Evolutionary conservation across 2,888 invertebrate genomes (phyloP).

Genomic region (Allophyes oxyacanthae): DNA sequence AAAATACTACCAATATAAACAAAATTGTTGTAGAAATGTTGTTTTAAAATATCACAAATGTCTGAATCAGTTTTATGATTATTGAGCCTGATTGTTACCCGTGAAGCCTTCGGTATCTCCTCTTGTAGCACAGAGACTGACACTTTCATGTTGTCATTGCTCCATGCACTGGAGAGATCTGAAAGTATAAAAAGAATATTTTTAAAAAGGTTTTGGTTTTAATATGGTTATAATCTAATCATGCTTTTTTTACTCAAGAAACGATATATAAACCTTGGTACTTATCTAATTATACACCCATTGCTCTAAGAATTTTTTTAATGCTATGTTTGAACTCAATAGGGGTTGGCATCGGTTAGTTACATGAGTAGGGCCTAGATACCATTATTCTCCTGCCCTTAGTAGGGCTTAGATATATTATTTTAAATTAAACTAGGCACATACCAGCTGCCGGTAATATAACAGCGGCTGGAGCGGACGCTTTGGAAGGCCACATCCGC

Average conservation of each 20-base stretch:
- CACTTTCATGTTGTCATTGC: conserved; percentile 76
- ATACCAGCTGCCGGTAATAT: conserved; percentile 82
- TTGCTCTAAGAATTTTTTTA: too few relatives aligned
- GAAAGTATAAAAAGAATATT: conserved; percentile 45
- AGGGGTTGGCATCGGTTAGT: too few relatives aligned
- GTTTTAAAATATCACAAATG: conserved; percentile 79
- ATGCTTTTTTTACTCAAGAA: too few relatives aligned
- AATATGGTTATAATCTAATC: too few relatives aligned
- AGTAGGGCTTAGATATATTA: not conserved
- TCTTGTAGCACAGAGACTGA: conserved; percentile 74
- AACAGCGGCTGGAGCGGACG: conserved; percentile 81
- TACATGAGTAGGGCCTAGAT: too few relatives aligned
- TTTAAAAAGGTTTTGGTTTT: conserved; percentile 4
- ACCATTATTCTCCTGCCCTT: too few relatives aligned
- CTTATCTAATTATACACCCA: too few relatives aligned
- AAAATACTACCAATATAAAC: conserved; percentile 70
- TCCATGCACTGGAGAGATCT: conserved; percentile 79
- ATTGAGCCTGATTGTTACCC: conserved; percentile 70
- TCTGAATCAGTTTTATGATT: conserved; percentile 76
- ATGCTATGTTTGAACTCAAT: too few relatives aligned
- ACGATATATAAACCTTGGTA: too few relatives aligned
- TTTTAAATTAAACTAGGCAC: not conserved
- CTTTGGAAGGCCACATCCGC: conserved; percentile 85
- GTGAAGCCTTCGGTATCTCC: conserved; percentile 67
- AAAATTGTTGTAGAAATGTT: conserved; percentile 76